Evolutionary conservation across 2,888 invertebrate genomes (phyloP), one percentile per base, ranked within the genome.

Genomic region (Cylloceria caligata): DNA sequence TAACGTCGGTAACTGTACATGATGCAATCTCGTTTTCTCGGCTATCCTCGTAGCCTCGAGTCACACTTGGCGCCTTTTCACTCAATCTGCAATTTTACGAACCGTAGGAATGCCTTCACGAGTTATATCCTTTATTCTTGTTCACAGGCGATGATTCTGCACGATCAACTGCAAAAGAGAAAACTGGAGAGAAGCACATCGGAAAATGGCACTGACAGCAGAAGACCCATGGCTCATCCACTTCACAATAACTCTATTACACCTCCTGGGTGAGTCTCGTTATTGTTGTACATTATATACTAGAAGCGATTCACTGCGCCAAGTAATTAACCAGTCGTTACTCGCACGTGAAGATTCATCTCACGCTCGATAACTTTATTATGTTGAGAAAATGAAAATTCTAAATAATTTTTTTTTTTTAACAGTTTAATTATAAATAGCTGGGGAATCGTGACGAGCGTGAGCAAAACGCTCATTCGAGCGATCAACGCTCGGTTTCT

Each of bases 141-240:
- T 67, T 55, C 11, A 3, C 64, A 83, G 79, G 80, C 80, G 16
- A 90, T 91, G 89, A 90, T 91, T 86, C 80, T 91, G 62, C 92
- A 92, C 86, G 92, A 92, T 82, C 92, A 92, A 77, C 84, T 93
- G 45, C 92, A 92, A 64, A 93, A 91, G 84, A 90, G 88, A 71
- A 89, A 89, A 82, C 80, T 93, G 57, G 92, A 93, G 81, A 89
- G 92, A 72, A 92, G 91, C 79, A 87, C 90, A 16, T 92, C 92
- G 30, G 93, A 93, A 83, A 92, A 92, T 74, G 90, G 90, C 16
- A 89, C 88, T 7, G 91, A 90, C 57, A 83, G 87, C 24, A 88
- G 90, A 71, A 90, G 89, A 85, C 86, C 91, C 65, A 87, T 90
- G 87, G 85, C 88, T 69, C 88, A 87, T 84, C 82, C 86, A 36